phyloP scores from a whole-genome alignment of 2,888 invertebrate species.

The Anticlea derivata region DNA sequence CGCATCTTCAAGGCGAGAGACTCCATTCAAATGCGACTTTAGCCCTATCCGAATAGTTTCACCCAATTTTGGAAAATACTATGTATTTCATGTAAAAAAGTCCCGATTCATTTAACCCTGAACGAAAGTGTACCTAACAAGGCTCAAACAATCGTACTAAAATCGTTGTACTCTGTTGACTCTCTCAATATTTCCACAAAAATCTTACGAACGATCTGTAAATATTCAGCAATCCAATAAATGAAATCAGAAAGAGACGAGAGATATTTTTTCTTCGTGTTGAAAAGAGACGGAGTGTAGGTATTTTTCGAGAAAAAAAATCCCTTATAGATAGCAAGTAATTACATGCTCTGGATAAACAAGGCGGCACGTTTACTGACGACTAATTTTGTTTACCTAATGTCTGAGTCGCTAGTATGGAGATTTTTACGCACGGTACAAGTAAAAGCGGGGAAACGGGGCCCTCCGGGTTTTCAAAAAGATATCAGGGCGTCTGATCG shows the following conservation, averaged over 20 bases:
- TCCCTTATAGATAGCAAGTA: constrained; percentile 38
- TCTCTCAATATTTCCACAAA: constrained; percentile 18
- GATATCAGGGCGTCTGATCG: no score
- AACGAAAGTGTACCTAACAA: constrained; percentile 4
- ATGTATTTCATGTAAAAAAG: no score
- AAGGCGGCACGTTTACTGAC: constrained; percentile 56
- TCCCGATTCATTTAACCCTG: background rate
- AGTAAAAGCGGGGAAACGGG: constrained; percentile 16
- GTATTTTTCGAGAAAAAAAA: constrained; percentile 35
- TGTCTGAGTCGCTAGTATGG: constrained; percentile 57
- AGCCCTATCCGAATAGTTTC: no score
- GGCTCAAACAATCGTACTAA: constrained; percentile 15
- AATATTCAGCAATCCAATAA: constrained; percentile 25
- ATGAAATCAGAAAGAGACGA: constrained; percentile 21
- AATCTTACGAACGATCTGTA: constrained; percentile 19
- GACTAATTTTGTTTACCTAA: constrained; percentile 63
- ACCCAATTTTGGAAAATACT: no score
- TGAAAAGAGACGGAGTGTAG: constrained; percentile 14
- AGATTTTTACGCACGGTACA: constrained; percentile 44
- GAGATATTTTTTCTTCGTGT: constrained; percentile 13
- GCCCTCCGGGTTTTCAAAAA: no score
- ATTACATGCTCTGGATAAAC: constrained; percentile 54
- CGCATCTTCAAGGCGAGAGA: no score
- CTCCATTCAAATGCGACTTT: no score
- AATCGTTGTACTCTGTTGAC: constrained; percentile 16